Evolutionary conservation across 92 coral and sea anemone species (phyloP), one percentile per base, ranked within the genome.

Genomic region (Blastomussa wellsi): DNA sequence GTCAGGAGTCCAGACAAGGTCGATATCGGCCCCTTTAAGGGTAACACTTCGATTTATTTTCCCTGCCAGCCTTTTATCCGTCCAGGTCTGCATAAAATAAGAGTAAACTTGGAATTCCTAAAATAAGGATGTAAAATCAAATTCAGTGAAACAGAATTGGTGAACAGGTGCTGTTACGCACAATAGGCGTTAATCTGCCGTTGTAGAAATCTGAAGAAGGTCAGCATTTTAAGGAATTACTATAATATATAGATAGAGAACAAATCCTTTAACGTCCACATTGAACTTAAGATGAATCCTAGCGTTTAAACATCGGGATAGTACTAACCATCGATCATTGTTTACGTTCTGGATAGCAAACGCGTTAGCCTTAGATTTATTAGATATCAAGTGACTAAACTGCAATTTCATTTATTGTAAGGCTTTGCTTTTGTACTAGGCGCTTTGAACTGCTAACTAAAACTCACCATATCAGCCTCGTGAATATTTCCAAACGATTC

Each of bases 401-500:
- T 44, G n/a, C 49, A 8, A 44, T 62, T 62, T 7, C 33, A 26
- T 1, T 26, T 29, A 26, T 26, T 28, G 4, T 35, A 62, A 35
- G 68, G 68, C 35, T 26, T 28, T 4, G 33, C n/a, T n/a, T n/a
- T n/a, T 0, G 32, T 62, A 16, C 29, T 26, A 16, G 11, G n/a
- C 31, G 7, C 11, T 62, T 24, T 0, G 13, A 7, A 62, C 24
- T 62, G 33, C 4, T 3, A 9, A 22, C 7, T 22, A 62, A 26
- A 62, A 62, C 88, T 39, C 73, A 94, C 98, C 98, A 94, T 94
- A n/a, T 91, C 77, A 7, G 95, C 89, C 81, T 94, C 98, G 39
- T 92, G 88, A 49, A 94, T 94, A 71, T 89, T 92, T 11, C 93
- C 98, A 74, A 94, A 94, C 36, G 98, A 93, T 79, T 92, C 93